Conservation (phyloP, 2,888 invertebrate genomes). For the Quadroppia sp. region DNA sequence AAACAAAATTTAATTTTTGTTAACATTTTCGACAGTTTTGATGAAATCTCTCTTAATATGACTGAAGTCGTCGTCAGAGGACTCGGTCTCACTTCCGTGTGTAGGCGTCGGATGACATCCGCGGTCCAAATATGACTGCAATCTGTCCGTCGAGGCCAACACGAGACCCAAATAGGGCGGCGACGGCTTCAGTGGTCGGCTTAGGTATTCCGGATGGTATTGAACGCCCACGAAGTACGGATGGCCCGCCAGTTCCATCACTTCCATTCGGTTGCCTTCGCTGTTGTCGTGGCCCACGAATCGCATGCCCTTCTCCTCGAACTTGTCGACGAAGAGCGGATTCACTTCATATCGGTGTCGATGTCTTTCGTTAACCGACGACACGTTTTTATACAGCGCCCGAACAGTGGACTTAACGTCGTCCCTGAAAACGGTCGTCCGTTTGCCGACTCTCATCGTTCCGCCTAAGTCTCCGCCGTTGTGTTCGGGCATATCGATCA, state of each 20-base stretch:
- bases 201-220: constrained; percentile 96
- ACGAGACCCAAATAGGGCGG: constrained; percentile 93
- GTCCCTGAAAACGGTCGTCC: constrained; percentile 72
- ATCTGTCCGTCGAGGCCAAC: constrained; percentile 44
- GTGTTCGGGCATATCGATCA: constrained; percentile 99
- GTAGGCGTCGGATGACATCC: constrained; percentile 52
- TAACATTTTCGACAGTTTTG: background rate
- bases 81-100: constrained; percentile 17
- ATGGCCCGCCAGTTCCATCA: constrained; percentile 77
- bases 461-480: constrained; percentile 84
- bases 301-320: constrained; percentile 75
- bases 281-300: constrained; percentile 69
- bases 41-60: background rate
- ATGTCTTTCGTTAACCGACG: constrained; percentile 85
- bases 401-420: constrained; percentile 19
- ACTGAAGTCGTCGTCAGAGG: constrained; percentile 40
- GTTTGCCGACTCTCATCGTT: constrained; percentile 95
- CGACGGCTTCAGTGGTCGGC: constrained; percentile 82
- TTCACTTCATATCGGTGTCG: constrained; percentile 97
- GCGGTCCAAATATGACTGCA: constrained; percentile 45
- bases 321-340: constrained; percentile 70
- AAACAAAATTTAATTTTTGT: background rate
- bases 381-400: constrained; percentile 67
- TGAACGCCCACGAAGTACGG: constrained; percentile 93
- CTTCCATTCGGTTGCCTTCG: constrained; percentile 86